Evolutionary conservation across 2,888 invertebrate genomes (phyloP), one percentile per base, ranked within the genome.

Genomic region (Zhengitettix transpicula): DNA sequence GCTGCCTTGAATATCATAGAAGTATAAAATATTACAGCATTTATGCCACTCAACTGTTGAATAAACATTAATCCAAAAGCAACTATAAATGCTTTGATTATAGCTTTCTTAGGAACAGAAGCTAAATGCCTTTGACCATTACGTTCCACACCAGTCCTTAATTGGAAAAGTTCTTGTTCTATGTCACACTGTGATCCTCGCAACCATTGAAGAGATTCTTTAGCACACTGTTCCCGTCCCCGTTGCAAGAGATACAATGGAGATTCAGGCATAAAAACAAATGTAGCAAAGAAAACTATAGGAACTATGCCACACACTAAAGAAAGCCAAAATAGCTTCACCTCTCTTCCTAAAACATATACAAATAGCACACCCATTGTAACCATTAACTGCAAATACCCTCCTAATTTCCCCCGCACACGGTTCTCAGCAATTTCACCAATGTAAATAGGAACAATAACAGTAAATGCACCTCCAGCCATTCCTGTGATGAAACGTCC

Each of bases 251-350:
- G 42, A 28, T 60, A 89, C 42, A 82, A 81, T 0, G 95, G 94
- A 8, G 89, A 84, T 73, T 95, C 95, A 0, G 94, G 95, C 82
- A 93, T 87, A 66, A 89, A 85, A 67, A 85, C 79, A 73, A 91
- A 87, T 2, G 85, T 74, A 0, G 77, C 66, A 0, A 82, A 83
- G 66, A 89, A 87, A 9, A 88, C 66, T 0, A 89, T 68, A 0
- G 92, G 85, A 8, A 87, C 74, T 0, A 80, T 64, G 0, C 80
- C 80, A 62, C 84, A 86, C 14, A 86, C 72, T 8, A 85, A 73
- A 5, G 87, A 85, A 64, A 88, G 76, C 10, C 74, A 69, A 58
- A 79, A 78, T 67, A 82, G 81, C 8, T 73, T 72, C 0, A 78
- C 71, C 67, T 77, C 77, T 42, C 78, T 72, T 1, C 89, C 93